phyloP scores from a whole-genome alignment of 2,113 vertebrate species.

The Scolopax mira region DNA sequence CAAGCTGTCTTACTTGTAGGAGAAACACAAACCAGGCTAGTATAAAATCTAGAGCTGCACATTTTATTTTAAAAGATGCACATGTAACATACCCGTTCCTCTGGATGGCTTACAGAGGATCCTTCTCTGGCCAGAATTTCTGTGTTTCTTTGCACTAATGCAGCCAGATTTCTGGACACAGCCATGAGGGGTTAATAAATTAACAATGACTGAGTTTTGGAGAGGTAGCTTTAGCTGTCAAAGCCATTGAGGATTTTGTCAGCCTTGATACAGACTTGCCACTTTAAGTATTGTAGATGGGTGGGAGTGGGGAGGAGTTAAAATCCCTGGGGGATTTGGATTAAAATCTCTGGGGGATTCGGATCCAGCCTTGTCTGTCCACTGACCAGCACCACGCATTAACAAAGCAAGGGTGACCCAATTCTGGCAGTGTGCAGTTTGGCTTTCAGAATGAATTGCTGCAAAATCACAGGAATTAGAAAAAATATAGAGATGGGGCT shows the following conservation, averaged over 20 bases:
- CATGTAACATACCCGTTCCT: neutral
- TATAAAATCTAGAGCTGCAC: neutral
- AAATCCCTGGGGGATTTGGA: neutral
- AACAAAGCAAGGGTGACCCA: neutral
- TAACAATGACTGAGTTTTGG: neutral
- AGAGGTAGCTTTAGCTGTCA: neutral
- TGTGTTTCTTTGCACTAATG: neutral
- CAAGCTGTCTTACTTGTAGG: neutral
- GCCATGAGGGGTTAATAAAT: neutral
- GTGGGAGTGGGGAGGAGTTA: neutral
- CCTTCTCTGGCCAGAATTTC: neutral
- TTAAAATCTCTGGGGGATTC: neutral
- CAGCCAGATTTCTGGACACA: neutral
- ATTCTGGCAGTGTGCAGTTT: neutral
- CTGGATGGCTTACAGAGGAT: neutral
- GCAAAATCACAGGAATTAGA: neutral
- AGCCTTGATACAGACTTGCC: neutral
- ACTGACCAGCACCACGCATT: neutral
- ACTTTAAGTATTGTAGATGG: neutral
- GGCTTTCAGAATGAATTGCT: neutral
- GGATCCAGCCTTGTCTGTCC: neutral
- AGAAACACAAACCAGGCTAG: neutral
- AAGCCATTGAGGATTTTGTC: neutral
- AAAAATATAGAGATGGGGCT: neutral
- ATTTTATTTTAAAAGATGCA: neutral